A percentile compares a stretch with the other conserved stretches of the same genome.
These are phyloP conservation scores for Dromiciops gliroides DNA, from an alignment of 2,113 vertebrate genomes.

Conservation along the genomic window DNA sequence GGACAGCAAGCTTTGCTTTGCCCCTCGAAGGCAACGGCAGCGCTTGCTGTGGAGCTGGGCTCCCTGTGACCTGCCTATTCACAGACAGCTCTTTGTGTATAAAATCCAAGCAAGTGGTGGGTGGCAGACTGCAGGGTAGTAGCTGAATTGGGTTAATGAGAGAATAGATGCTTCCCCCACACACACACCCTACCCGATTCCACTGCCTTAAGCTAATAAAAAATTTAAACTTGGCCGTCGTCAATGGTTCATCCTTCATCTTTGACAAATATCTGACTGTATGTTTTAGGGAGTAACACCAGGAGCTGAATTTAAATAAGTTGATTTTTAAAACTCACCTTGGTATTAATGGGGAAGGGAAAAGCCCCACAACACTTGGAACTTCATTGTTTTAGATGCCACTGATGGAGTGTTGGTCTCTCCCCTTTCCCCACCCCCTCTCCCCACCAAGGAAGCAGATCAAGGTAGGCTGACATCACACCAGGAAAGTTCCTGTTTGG, in stretches of 20 bases:
- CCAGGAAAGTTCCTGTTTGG: background rate
- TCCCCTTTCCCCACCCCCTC: background rate
- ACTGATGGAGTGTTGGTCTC: background rate
- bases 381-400: constrained; percentile 26
- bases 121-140: constrained; percentile 79
- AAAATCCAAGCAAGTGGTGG: constrained; percentile 76
- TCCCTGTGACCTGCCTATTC: constrained; percentile 76
- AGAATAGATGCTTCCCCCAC: constrained; percentile 64
- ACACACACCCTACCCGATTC: constrained; percentile 11
- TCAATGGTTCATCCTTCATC: constrained; percentile 62
- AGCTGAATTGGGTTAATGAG: constrained; percentile 84
- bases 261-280: constrained; percentile 70
- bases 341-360: constrained; percentile 41
- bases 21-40: constrained; percentile 51
- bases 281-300: constrained; percentile 49
- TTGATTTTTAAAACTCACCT: constrained; percentile 66
- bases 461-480: background rate
- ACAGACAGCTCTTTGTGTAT: constrained; percentile 81
- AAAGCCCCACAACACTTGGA: background rate
- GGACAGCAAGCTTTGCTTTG: constrained; percentile 76
- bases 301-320: constrained; percentile 52
- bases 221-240: constrained; percentile 79
- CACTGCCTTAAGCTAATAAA: constrained; percentile 82
- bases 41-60: constrained; percentile 67
- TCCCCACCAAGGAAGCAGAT: background rate